Evolutionary conservation across 2,888 invertebrate species (phyloP), one percentile per base, ranked within the genome.

Genomic region (Abrostola tripartita): DNA sequence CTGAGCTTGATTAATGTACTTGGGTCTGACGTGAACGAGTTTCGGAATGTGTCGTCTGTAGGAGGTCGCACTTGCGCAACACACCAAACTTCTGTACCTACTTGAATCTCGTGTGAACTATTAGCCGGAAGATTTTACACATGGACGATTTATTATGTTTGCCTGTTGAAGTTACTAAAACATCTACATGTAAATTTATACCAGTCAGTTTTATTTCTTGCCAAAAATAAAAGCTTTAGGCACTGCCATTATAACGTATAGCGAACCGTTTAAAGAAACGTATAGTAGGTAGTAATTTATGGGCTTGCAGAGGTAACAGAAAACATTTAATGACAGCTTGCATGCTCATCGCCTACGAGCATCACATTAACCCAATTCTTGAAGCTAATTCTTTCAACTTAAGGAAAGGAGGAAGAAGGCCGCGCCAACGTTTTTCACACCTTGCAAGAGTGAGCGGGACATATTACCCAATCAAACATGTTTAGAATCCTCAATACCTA

Each of bases 1-100:
- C 52, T 65, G 74, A 79, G 64, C 82, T 84, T 92, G 92, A 93
- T 92, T 90, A 89, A 93, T 93, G 88, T 83, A 84, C 79, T 83
- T 74, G 52, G 57, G 66, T 82, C 69, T 83, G 81, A 86, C 84
- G 74, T 82, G 86, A 80, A 85, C 87, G 78, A 85, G 82, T 83
- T 82, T 71, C 69, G 61, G 62, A 73, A 80, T 82, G 78, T 81
- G 81, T 82, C 83, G 71, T 71, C 71, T 78, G 66, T 74, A 71
- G 71, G 83, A 81, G 83, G 82, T 84, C 81, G 71, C 35, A 60
- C 51, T 79, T 76, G 62, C 61, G 67, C 58, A 78, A 73, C 42
- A 12, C 35, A 42, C 61, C 47, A 65, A 72, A 61, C 66, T 63
- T 70, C 66, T 67, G 57, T 58, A 47, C 59, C 53, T 55, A 65